Conservation (phyloP, 2,797 vertebrate species). For the Epinephelus awoara region DNA sequence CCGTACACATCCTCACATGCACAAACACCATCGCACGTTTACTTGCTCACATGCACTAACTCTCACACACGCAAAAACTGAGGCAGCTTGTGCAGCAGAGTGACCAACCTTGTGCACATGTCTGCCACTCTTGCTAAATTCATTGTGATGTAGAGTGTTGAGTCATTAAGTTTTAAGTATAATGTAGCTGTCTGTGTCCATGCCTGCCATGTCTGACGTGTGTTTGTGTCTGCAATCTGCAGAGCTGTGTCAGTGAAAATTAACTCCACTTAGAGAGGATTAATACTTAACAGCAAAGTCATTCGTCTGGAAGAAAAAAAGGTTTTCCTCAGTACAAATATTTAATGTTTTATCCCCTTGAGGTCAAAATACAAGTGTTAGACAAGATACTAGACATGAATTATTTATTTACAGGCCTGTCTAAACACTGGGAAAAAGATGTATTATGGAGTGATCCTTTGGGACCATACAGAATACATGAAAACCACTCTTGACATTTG, state of each 20-base stretch:
- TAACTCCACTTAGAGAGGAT: conserved; percentile 50
- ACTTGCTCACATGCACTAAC: neutral
- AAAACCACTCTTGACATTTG: neutral
- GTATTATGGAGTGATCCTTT: conserved; percentile 20
- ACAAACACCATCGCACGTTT: neutral
- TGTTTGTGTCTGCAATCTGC: conserved; percentile 68
- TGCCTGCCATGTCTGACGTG: conserved; percentile 48
- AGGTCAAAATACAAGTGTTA: conserved; percentile 38
- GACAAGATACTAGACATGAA: conserved; percentile 32
- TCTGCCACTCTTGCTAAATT: conserved; percentile 51
- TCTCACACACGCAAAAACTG: neutral
- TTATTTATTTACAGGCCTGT: conserved; percentile 49
- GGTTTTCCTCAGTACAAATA: conserved; percentile 12
- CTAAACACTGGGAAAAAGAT: conserved; percentile 17
- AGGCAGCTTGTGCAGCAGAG: conserved; percentile 40
- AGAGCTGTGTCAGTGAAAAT: conserved; percentile 69
- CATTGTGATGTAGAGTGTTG: conserved; percentile 68
- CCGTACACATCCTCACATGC: neutral
- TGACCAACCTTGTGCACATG: conserved; percentile 41
- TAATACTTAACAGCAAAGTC: conserved; percentile 39
- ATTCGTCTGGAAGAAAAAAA: conserved; percentile 13
- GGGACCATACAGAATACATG: conserved; percentile 27
- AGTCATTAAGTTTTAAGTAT: conserved; percentile 74
- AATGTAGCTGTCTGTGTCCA: conserved; percentile 41
- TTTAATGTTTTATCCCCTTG: conserved; percentile 40